phyloP scores from a whole-genome alignment of 2,797 vertebrate species.

The Hypotaenidia philippensis region DNA sequence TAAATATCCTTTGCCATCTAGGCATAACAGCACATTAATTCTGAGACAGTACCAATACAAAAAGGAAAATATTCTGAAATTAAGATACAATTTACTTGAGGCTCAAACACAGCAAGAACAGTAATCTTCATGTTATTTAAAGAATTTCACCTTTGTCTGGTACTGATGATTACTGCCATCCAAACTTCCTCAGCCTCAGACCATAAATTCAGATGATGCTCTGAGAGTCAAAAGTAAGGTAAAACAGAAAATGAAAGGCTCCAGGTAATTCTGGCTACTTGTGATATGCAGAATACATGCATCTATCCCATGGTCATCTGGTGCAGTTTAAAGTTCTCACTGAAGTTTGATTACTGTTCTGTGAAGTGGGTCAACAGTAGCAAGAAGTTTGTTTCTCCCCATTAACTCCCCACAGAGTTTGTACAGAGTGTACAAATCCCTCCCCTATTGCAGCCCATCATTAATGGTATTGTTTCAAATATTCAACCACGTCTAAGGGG shows the following conservation, averaged over 20 bases:
- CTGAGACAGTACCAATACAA: not conserved
- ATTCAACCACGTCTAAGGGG: not conserved
- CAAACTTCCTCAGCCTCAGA: constrained; percentile 22
- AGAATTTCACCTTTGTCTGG: constrained; percentile 28
- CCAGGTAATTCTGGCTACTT: constrained; percentile 13
- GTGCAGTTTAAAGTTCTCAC: not conserved
- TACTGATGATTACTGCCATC: not conserved
- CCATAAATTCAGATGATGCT: constrained; percentile 3
- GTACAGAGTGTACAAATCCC: not conserved
- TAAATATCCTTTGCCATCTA: not conserved
- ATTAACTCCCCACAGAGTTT: not conserved
- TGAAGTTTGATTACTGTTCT: not conserved
- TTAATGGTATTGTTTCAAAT: not conserved
- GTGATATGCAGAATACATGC: not conserved
- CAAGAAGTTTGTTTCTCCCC: constrained; percentile 3
- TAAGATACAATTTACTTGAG: constrained; percentile 48
- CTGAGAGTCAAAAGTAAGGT: not conserved
- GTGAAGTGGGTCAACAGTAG: not conserved
- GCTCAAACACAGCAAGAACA: constrained; percentile 12
- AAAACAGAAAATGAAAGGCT: constrained; percentile 20
- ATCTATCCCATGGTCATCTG: not conserved
- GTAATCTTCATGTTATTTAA: not conserved
- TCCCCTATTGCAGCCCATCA: not conserved
- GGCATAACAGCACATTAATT: constrained; percentile 22
- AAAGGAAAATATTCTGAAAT: constrained; percentile 30